Percentiles rank a stretch among this genome's conserved stretches.
Conservation (phyloP, 2,113 vertebrate species). For the Ceyx melanurus region DNA sequence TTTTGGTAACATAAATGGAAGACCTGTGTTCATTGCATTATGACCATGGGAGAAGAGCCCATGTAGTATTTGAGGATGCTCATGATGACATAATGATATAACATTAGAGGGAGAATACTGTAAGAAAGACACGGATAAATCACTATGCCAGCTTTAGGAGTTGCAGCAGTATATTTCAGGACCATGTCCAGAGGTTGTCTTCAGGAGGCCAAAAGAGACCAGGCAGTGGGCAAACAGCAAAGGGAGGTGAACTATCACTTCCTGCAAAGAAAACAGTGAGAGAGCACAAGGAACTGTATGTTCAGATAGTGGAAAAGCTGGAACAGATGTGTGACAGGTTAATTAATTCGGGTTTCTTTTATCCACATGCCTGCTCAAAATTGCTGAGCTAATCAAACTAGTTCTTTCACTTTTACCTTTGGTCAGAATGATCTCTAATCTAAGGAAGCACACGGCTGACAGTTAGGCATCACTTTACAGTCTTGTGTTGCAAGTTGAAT, state of each 20-base stretch:
- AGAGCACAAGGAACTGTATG: background rate
- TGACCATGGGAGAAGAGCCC: background rate
- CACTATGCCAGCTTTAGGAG: fast-evolving
- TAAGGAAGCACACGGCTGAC: background rate
- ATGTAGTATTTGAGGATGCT: background rate
- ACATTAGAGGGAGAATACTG: background rate
- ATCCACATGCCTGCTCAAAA: background rate
- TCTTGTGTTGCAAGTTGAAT: background rate
- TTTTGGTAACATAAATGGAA: background rate
- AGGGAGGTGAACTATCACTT: background rate
- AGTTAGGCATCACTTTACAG: background rate
- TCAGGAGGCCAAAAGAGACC: background rate
- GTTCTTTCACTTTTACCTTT: conserved; percentile 4
- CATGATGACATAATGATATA: fast-evolving
- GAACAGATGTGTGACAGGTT: background rate
- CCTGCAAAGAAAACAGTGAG: background rate
- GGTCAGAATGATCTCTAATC: background rate
- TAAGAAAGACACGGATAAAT: background rate
- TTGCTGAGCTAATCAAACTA: background rate
- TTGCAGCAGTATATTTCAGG: background rate
- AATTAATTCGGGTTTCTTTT: background rate
- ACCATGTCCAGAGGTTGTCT: background rate
- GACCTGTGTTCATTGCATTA: background rate
- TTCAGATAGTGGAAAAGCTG: background rate
- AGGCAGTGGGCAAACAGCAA: background rate